Evolutionary conservation across 2,888 invertebrate species (phyloP).

Genomic region (Caenorhabditis angaria): DNA sequence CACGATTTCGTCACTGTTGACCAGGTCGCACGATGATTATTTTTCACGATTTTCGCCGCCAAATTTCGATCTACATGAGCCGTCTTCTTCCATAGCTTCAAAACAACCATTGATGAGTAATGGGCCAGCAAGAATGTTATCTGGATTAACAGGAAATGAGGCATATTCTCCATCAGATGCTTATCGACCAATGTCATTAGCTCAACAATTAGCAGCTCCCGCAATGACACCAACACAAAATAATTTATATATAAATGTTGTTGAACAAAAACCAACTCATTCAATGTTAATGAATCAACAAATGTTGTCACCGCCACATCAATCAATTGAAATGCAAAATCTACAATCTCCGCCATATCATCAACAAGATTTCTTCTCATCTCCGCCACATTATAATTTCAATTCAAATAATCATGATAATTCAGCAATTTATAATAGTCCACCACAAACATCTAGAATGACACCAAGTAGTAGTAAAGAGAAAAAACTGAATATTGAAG

Average conservation of each 20-base stretch:
- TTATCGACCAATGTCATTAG: conserved; percentile 31
- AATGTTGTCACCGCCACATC: conserved; percentile 29
- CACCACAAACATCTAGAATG: not conserved
- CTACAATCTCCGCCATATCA: not conserved
- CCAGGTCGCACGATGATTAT: conserved; percentile 21
- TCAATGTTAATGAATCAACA: not conserved
- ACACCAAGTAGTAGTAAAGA: not conserved
- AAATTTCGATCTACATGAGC: conserved; percentile 21
- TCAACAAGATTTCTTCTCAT: not conserved
- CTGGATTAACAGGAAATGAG: conserved; percentile 5
- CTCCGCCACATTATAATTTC: not conserved
- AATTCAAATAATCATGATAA: not conserved
- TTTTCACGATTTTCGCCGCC: conserved; percentile 40
- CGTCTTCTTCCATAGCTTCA: conserved; percentile 17
- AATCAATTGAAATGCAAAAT: not conserved
- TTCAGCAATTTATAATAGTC: conserved; percentile 1
- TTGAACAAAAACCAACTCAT: conserved; percentile 15
- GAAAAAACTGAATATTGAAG: not conserved
- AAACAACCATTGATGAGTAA: conserved; percentile 28
- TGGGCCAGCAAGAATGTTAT: conserved; percentile 46
- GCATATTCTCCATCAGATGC: conserved; percentile 9
- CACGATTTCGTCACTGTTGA: conserved; percentile 23
- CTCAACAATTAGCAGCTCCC: conserved; percentile 47
- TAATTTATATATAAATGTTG: conserved; percentile 24
- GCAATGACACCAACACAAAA: conserved; percentile 26